Evolutionary conservation across 2,797 vertebrate genomes (phyloP), one percentile per base, ranked within the genome.

Genomic region (Sus cebifrons): DNA sequence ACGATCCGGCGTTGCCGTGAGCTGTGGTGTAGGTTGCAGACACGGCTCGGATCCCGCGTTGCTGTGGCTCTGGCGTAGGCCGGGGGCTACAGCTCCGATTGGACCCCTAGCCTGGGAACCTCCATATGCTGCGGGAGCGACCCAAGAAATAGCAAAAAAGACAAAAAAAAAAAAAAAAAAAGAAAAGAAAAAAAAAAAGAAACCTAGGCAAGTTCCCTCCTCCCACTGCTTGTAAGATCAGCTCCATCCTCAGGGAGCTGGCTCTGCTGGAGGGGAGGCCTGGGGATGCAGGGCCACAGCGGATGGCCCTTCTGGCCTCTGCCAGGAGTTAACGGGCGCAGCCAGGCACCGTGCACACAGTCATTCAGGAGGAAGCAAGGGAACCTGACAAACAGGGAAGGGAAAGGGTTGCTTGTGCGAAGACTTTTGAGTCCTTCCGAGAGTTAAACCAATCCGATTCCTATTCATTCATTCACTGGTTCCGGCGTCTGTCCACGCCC

Each of bases 381-480:
- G 58, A 94, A 49, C 44, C 77, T 90, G 64, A 90, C 44, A 52
- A 84, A 74, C 17, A 73, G 25, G 9, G 23, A 84, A 86, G 54
- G 49, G n/a, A 96, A 88, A 65, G 65, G 95, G 73, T 13, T 36
- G 27, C 88, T 94, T 78, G 29, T 90, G 85, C 90, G 84, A 95
- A 89, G 49, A 70, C 9, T 79, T 81, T 90, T 79, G 60, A 92
- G 8, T 17, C 29, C n/a, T 68, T 65, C n/a, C 27, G 14, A 90
- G 60, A 91, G 65, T 20, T 90, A 94, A 92, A 29, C 40, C 95
- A 86, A 86, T 81, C 29, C 74, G 64, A 36, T 84, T 65, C 70
- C 8, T 82, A 58, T 78, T 81, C 71, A 68, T 95, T 94, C 4
- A 32, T 64, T 65, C 92, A 65, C 56, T 62, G 2, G 20, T 65